Conservation (phyloP, 2,888 invertebrate genomes). For the Synergus itoensis region DNA sequence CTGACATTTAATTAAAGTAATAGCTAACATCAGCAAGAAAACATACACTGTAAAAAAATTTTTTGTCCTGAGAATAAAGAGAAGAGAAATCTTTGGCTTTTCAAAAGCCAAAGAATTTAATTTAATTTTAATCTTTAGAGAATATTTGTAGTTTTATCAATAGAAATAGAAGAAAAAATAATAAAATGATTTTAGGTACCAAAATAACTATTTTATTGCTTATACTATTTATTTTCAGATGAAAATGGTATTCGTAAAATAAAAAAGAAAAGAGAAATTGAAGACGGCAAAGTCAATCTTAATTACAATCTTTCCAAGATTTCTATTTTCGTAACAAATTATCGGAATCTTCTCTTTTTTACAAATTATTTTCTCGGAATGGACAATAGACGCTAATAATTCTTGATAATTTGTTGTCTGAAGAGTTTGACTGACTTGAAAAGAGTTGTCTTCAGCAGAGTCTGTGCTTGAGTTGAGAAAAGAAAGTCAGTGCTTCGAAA, state of each 20-base stretch:
- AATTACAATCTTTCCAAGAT: background rate
- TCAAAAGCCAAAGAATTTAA: no score
- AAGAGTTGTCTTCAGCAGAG: slow-evolving; percentile 2
- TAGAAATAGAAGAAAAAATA: no score
- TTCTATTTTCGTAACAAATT: slow-evolving; percentile 7
- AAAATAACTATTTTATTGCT: no score
- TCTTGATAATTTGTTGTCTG: slow-evolving; percentile 29
- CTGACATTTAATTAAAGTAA: slow-evolving; percentile 66
- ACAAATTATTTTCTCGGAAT: slow-evolving; percentile 4
- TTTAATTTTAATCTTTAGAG: background rate
- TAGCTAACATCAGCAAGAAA: slow-evolving; percentile 55
- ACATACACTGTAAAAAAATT: slow-evolving; percentile 32
- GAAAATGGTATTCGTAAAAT: no score
- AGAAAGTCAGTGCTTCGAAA: no score
- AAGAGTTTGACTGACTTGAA: slow-evolving; percentile 18
- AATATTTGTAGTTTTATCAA: background rate
- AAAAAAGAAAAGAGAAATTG: background rate
- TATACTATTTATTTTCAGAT: no score
- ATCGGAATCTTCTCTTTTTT: background rate
- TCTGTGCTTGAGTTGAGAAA: background rate
- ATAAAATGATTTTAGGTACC: no score
- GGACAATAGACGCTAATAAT: slow-evolving; percentile 5
- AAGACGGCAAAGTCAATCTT: background rate
- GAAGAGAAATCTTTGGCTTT: no score
- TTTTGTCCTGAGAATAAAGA: background rate